These are phyloP conservation scores for Calephelis virginiensis DNA, from an alignment of 1,140 invertebrate genomes.

Conservation along the genomic window DNA sequence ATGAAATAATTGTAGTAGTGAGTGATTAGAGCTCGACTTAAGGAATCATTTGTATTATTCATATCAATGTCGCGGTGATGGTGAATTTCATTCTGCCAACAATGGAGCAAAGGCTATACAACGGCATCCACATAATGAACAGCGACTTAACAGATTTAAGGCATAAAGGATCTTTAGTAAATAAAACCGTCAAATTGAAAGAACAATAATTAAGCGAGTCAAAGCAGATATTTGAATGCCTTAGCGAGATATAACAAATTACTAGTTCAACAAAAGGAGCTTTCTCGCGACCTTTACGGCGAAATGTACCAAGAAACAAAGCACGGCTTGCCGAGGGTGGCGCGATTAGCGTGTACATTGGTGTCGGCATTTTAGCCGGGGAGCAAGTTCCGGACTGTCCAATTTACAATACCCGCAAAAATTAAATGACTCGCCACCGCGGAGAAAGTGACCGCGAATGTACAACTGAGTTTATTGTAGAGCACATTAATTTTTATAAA, in stretches of 20 bases:
- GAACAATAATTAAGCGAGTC: slow-evolving; percentile 76
- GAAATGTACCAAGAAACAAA: slow-evolving; percentile 59
- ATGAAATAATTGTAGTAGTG: not conserved
- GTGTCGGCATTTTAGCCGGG: slow-evolving; percentile 56
- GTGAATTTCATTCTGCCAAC: slow-evolving; percentile 50
- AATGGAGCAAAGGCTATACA: slow-evolving; percentile 45
- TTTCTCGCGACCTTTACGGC: slow-evolving; percentile 72
- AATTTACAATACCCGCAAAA: slow-evolving; percentile 78
- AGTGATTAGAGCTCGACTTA: not conserved
- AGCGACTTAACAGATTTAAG: slow-evolving; percentile 60
- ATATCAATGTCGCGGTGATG: slow-evolving; percentile 37
- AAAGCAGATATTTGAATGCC: slow-evolving; percentile 71
- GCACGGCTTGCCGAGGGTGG: slow-evolving; percentile 63
- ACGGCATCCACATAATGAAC: slow-evolving; percentile 35
- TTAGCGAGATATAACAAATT: slow-evolving; percentile 72
- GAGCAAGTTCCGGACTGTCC: slow-evolving; percentile 38
- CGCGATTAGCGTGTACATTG: slow-evolving; percentile 72
- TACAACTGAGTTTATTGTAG: not conserved
- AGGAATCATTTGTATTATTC: not conserved
- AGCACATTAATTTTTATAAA: not conserved
- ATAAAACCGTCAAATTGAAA: slow-evolving; percentile 72
- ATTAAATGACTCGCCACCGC: slow-evolving; percentile 62
- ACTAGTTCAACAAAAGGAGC: slow-evolving; percentile 71
- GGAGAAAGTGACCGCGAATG: slow-evolving; percentile 45
- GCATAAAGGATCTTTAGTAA: slow-evolving; percentile 72